Evolutionary conservation across 2,888 invertebrate species (phyloP).

Genomic region (Amiota minor): DNA sequence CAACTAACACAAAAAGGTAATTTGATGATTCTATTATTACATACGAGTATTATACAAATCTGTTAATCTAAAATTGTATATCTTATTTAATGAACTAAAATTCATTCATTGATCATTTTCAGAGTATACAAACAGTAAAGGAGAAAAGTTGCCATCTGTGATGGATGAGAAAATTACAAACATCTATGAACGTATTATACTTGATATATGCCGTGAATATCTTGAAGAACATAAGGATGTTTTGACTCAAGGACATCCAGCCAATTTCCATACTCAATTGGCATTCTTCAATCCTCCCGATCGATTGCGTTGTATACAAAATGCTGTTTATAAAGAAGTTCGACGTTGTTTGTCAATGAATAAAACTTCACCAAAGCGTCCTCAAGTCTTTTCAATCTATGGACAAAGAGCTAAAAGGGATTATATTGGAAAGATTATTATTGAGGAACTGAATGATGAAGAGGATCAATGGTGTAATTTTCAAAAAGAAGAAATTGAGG

Average conservation of each 20-base stretch:
- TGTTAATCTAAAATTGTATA: no score
- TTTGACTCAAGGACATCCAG: conserved; percentile 51
- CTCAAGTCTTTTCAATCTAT: conserved; percentile 56
- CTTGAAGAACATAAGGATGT: conserved; percentile 71
- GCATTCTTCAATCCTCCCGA: conserved; percentile 73
- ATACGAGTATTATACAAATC: conserved; percentile 9
- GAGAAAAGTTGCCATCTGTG: conserved; percentile 59
- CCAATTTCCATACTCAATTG: conserved; percentile 71
- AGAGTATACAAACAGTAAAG: conserved; percentile 60
- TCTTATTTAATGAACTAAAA: neutral
- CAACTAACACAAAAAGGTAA: conserved; percentile 66
- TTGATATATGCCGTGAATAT: conserved; percentile 79
- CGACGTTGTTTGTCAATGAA: conserved; percentile 75
- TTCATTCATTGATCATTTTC: conserved; percentile 25
- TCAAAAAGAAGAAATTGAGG: conserved; percentile 80
- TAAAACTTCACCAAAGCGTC: conserved; percentile 74
- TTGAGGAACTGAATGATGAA: conserved; percentile 81
- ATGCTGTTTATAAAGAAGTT: conserved; percentile 75
- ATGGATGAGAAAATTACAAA: conserved; percentile 71
- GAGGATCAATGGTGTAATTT: conserved; percentile 84
- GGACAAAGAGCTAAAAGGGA: conserved; percentile 81
- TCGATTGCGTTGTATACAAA: conserved; percentile 74
- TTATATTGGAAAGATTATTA: conserved; percentile 81
- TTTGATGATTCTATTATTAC: neutral
- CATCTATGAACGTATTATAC: conserved; percentile 77